Base-by-base conservation (phyloP, 2,888 invertebrate genomes). In the Ditula angustiorana region DNA sequence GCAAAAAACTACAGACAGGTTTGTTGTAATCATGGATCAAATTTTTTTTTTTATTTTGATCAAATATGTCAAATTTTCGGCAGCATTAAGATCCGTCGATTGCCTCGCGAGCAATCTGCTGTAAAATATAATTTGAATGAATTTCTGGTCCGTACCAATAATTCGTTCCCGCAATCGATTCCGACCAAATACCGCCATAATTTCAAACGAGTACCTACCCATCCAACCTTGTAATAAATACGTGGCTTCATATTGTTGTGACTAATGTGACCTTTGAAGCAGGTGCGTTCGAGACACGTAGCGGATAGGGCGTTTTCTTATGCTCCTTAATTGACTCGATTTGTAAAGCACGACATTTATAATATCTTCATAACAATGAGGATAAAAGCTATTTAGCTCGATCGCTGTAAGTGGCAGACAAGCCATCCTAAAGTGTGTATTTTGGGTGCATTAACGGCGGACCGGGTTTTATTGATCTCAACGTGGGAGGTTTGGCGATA, bases 71-170 rank as follows among this genome's bases (percentile, higher is more conserved):
- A 56, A 73, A 76, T 75, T 73, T 74, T 71, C 67, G 69, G 67
- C 44, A 69, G 33, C 28, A 37, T 37, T 63, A 64, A 68, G 66
- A 69, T 69, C 71, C 72, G 74, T 69, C 74, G 75, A 78, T 79
- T 80, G 74, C 74, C 75, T 74, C 68, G 68, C 74, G 67, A 75
- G 80, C 79, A 80, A 80, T 83, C 77, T 78, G 73, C 76, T 78
- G 75, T 81, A 72, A 80, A 82, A 82, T 80, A 78, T 79, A 77
- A 82, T 83, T 82, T 81, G 79, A 83, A 84, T 83, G 82, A 82
- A 83, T 85, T 83, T 82, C 64, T 71, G 72, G 67, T 69, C 71
- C 67, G 73, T 73, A 78, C 74, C n/a, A 79, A 76, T 79, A 78
- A 78, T 78, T 76, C 74, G 72, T 74, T 74, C 71, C 69, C 59